phyloP scores from a whole-genome alignment of 2,113 vertebrate genomes.

The Gobius niger region DNA sequence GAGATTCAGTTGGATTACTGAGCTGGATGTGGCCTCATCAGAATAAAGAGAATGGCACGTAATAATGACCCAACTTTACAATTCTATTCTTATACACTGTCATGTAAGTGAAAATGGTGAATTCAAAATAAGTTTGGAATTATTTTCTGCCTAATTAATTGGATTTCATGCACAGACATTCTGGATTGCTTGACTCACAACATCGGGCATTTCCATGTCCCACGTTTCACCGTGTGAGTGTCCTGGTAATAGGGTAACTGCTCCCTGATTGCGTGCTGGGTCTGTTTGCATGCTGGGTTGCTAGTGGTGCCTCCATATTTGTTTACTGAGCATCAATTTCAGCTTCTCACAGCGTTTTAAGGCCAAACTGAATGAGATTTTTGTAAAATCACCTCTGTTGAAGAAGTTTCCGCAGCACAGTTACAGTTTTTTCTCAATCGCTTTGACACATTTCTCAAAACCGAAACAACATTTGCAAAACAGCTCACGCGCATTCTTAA shows the following conservation, averaged over 20 bases:
- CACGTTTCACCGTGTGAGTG: not conserved
- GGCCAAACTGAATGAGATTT: slow-evolving; percentile 23
- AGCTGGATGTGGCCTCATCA: not conserved
- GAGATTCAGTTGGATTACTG: not conserved
- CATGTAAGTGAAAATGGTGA: not conserved
- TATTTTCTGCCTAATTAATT: slow-evolving; percentile 2
- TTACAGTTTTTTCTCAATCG: not conserved
- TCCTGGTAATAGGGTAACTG: slow-evolving; percentile 42
- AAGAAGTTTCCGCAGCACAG: slow-evolving; percentile 9
- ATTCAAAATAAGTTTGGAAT: not conserved
- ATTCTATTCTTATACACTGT: not conserved
- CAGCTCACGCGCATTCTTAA: no score
- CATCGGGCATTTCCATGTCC: slow-evolving; percentile 3
- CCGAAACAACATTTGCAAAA: no score
- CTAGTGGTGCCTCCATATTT: slow-evolving; percentile 22
- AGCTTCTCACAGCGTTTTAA: slow-evolving; percentile 22
- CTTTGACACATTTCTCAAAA: no score
- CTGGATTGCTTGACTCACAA: not conserved
- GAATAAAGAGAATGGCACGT: not conserved
- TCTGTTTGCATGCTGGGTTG: slow-evolving; percentile 61
- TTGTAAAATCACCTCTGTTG: slow-evolving; percentile 6
- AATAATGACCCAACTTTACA: not conserved
- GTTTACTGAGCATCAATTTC: slow-evolving; percentile 33
- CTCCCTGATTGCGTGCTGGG: slow-evolving; percentile 52
- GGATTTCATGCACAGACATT: not conserved